Evolutionary conservation across 2,113 vertebrate species (phyloP).

Genomic region (Panthera tigris): DNA sequence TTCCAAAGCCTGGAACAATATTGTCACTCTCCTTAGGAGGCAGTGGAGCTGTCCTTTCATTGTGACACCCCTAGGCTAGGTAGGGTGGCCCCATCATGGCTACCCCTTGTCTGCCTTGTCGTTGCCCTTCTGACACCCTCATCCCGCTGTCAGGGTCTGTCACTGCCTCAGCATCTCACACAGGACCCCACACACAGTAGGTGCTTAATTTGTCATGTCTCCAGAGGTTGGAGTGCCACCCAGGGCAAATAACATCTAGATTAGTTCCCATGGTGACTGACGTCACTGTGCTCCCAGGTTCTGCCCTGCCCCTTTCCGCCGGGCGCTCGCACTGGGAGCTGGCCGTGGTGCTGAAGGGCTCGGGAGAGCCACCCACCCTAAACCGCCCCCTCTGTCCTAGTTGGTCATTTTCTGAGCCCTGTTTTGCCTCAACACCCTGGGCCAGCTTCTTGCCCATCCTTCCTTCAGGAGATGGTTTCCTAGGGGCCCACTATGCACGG

Average conservation of each 20-base stretch:
- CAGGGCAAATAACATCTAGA: background rate
- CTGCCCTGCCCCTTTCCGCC: background rate
- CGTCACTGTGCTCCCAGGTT: background rate
- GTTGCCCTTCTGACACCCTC: background rate
- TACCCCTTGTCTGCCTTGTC: background rate
- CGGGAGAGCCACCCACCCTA: fast-evolving
- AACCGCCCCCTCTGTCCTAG: background rate
- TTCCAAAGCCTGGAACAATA: background rate
- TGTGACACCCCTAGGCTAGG: background rate
- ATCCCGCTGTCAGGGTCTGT: background rate
- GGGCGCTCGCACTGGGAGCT: background rate
- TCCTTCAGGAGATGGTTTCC: background rate
- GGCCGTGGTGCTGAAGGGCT: conserved; percentile 69
- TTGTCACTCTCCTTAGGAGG: background rate
- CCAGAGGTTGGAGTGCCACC: background rate
- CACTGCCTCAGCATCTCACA: background rate
- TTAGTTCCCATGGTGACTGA: background rate
- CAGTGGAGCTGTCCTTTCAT: background rate
- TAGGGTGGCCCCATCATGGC: background rate
- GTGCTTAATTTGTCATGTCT: background rate
- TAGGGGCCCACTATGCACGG: background rate
- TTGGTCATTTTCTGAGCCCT: background rate
- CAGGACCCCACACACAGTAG: background rate
- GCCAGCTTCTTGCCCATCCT: background rate
- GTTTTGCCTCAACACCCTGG: background rate